Base-by-base conservation (phyloP, 2,113 vertebrate species). In the Pungitius pungitius region DNA sequence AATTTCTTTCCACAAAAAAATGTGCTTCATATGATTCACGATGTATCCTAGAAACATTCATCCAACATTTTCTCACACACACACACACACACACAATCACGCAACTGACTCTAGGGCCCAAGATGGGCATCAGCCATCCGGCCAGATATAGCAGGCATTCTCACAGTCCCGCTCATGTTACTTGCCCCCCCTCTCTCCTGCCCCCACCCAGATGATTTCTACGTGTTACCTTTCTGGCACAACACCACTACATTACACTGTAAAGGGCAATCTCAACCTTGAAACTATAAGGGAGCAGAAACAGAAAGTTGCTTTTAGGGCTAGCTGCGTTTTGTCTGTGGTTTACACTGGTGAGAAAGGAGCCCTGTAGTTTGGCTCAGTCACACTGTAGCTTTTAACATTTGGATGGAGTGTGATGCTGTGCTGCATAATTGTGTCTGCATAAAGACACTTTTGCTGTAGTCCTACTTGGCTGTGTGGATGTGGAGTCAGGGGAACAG, bases 71-170 rank as follows among this genome's bases (percentile, higher is more conserved):
- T 40, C 58, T 67, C 27, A 74, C 40, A 73, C 15, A 56, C 26
- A 43, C 55, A 69, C 67, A 77, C 35, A 45, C 62, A 57, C 47
- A 77, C 62, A 75, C 64, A 75, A 55, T 68, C 39, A 51, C 62
- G 68, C 27, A 76, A 75, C 47, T 58, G 11, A 42, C 18, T 54
- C 37, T 58, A n/a, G 7, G 39, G 61, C 92, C 93, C 73, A 93
- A 93, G 37, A 94, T 91, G 92, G 94, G 79, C 92, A 93, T 78
- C 80, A 81, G 75, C 84, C 79, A 77, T 84, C 70, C 26, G 54
- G 79, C 87, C 90, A 94, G 91, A 93, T 90, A 91, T 94, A 95
- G 93, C 79, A 63, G 52, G 57, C 69, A 64, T 79, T 85, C 88
- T 80, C 78, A 77, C 73, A 66, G 74, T 54, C 54, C 66, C 35